Evolutionary conservation across 2,888 invertebrate genomes (phyloP), one percentile per base, ranked within the genome.

Genomic region (Rhamnusium bicolor): DNA sequence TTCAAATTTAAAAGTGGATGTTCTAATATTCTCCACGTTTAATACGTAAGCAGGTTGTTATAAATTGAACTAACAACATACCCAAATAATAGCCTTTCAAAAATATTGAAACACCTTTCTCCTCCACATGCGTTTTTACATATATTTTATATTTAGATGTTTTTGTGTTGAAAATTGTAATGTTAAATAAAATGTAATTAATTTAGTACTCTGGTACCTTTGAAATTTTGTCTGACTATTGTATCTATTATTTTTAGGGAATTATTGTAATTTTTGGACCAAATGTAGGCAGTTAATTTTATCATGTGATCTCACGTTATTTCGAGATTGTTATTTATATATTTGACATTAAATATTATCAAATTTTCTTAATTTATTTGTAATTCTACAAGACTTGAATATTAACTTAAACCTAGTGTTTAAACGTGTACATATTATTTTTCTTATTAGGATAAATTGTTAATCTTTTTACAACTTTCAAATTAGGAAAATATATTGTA

Each of bases 311-410:
- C 78, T 76, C 76, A 56, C 21, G 21, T 69, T 54, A 56, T 73
- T 71, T 73, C 24, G 75, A 73, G 65, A 72, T 63, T 72, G 63
- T 69, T 58, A 24, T 67, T 60, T 47, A 40, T 54, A 32, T 69
- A 61, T 32, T n/a, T 51, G 51, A 69, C 21, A n/a, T 47, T n/a
- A 18, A 72, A 56, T 74, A 77, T 79, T 75, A 70, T 79, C 73
- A 75, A 79, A 75, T 79, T 77, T 79, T 73, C 78, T 47, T 65
- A 71, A 68, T 73, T 78, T 73, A 74, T 78, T 76, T 74, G 72
- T 73, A 74, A 71, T 76, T 75, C 78, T 72, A 75, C 76, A 78
- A 78, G 78, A 78, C 78, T 78, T 76, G 73, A 78, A 71, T 74
- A 70, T 61, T 75, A 73, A 69, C 67, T 65, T 66, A 74, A 71